These are phyloP conservation scores for Drosophila subsilvestris DNA, from an alignment of 2,888 invertebrate genomes.

Conservation along the genomic window DNA sequence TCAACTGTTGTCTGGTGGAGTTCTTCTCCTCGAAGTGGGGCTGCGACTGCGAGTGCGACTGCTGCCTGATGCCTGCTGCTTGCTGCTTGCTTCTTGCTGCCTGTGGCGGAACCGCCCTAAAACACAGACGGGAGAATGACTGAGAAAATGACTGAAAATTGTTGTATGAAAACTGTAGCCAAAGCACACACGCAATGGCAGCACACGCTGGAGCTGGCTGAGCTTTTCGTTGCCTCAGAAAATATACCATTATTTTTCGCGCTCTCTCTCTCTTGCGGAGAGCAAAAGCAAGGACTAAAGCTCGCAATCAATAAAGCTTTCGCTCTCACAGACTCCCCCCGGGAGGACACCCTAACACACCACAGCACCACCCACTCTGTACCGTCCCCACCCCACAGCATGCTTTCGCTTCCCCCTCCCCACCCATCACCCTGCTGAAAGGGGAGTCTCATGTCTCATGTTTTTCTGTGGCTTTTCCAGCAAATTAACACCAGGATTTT, in stretches of 20 bases:
- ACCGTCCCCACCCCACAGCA: background rate
- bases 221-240: conserved; percentile 13
- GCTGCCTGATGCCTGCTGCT: conserved; percentile 80
- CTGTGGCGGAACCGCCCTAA: conserved; percentile 84
- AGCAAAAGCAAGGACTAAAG: background rate
- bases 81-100: conserved; percentile 63
- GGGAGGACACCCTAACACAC: background rate
- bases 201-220: conserved; percentile 20
- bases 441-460: background rate
- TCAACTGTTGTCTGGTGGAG: conserved; percentile 39
- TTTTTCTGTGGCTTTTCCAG: background rate
- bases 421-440: background rate
- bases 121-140: conserved; percentile 84
- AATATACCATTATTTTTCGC: conserved; percentile 20
- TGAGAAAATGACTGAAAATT: conserved; percentile 84
- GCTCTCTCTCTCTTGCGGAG: background rate
- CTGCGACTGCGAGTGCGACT: background rate
- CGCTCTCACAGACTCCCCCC: background rate
- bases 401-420: background rate
- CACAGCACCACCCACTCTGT: background rate
- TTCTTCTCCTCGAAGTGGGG: conserved; percentile 3
- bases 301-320: conserved; percentile 12
- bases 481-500: conserved; percentile 1
- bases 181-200: conserved; percentile 71
- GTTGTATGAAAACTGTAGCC: conserved; percentile 81